Percentiles rank a stretch among this genome's conserved stretches.
Conservation (phyloP, 2,888 invertebrate species). For the Diloba caeruleocephala region DNA sequence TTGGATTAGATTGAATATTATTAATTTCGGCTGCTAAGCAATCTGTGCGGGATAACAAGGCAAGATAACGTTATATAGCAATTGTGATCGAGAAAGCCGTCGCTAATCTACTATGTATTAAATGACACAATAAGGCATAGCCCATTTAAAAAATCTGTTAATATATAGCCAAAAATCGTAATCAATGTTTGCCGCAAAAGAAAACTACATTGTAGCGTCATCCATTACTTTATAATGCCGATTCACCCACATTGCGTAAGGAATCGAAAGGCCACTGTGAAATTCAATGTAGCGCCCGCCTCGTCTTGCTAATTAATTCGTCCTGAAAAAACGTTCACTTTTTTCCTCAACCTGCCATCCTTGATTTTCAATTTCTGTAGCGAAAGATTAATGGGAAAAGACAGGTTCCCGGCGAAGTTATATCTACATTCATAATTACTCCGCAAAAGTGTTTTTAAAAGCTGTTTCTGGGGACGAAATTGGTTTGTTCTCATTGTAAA, state of each 20-base stretch:
- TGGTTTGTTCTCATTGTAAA: conserved; percentile 41
- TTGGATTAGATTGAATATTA: no score
- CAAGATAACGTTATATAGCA: no score
- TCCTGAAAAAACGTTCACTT: conserved; percentile 67
- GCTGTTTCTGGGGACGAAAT: conserved; percentile 56
- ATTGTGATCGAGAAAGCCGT: no score
- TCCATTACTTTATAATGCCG: conserved; percentile 27
- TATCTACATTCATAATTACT: conserved; percentile 71
- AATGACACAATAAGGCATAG: no score
- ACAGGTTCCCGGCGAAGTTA: conserved; percentile 64
- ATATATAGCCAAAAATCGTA: no score
- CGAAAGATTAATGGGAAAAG: conserved; percentile 75
- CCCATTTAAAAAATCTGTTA: no score
- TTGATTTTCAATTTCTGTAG: conserved; percentile 78
- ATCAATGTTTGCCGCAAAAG: conserved; percentile 16
- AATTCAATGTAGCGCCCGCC: conserved; percentile 64
- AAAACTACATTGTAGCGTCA: conserved; percentile 39
- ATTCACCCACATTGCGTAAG: conserved; percentile 44
- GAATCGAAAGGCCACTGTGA: conserved; percentile 58
- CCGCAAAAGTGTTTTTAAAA: conserved; percentile 56
- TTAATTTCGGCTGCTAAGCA: no score
- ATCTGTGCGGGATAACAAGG: no score
- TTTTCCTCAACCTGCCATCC: conserved; percentile 70
- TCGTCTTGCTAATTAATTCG: conserved; percentile 75
- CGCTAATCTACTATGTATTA: no score